phyloP scores from a whole-genome alignment of 2,797 vertebrate genomes.

The Sibirionetta formosa region DNA sequence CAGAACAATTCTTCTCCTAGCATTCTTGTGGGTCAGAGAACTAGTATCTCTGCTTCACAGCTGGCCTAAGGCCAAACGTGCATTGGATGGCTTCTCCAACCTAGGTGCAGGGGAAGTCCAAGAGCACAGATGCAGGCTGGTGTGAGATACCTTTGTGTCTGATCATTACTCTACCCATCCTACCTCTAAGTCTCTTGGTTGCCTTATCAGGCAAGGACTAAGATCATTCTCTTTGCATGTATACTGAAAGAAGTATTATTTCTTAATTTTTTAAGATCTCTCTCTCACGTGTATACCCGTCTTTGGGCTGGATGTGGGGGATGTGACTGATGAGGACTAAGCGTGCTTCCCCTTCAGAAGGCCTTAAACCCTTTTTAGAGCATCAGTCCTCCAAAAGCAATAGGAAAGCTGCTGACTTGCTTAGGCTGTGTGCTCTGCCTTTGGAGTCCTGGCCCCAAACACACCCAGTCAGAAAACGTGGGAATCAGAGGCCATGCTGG shows the following conservation, averaged over 20 bases:
- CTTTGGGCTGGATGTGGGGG: background rate
- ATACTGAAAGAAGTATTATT: background rate
- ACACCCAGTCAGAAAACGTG: rapidly evolving
- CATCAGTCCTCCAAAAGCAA: background rate
- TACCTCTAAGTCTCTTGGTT: background rate
- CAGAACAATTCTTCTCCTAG: background rate
- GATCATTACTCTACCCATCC: background rate
- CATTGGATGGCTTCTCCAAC: background rate
- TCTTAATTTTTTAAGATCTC: background rate
- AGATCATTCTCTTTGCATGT: background rate
- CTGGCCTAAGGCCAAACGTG: background rate
- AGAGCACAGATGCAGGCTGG: background rate
- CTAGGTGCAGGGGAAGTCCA: background rate
- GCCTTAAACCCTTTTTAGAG: background rate
- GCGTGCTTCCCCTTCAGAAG: background rate
- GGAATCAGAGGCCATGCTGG: background rate
- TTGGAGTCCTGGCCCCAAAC: background rate
- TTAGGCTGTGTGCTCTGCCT: background rate
- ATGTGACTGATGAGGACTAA: background rate
- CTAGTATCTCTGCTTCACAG: background rate
- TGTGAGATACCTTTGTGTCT: background rate
- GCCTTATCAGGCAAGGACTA: background rate
- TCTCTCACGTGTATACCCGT: background rate
- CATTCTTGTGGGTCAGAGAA: background rate
- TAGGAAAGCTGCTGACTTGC: background rate